A percentile compares a stretch with the other conserved stretches of the same genome.
Conservation (phyloP, 2,888 invertebrate genomes). For the Tachystola acroxantha region DNA sequence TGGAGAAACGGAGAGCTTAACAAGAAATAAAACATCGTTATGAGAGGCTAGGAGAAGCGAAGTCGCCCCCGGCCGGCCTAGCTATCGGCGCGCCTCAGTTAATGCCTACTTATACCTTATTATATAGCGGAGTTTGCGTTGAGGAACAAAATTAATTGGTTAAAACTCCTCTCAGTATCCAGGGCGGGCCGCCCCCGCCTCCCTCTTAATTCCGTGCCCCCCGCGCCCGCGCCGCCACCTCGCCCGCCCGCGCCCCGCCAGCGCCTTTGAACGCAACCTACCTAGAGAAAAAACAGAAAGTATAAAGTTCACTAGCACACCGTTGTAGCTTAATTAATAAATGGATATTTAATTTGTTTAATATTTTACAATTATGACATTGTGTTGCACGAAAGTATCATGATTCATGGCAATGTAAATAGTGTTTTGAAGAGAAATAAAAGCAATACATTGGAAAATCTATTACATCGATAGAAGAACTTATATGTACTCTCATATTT, state of each 20-base stretch:
- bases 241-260: constrained; percentile 48
- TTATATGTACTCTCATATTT: too few species aligned
- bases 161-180: constrained; percentile 80
- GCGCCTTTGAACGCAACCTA: constrained; percentile 78
- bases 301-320: constrained; percentile 65
- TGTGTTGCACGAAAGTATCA: too few species aligned
- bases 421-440: too few species aligned
- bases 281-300: constrained; percentile 79
- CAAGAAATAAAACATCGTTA: constrained; percentile 78
- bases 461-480: too few species aligned
- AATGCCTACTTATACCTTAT: constrained; percentile 79
- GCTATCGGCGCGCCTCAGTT: constrained; percentile 76
- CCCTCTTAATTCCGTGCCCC: constrained; percentile 68
- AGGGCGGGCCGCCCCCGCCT: constrained; percentile 55
- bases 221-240: constrained; percentile 29
- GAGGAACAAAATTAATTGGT: constrained; percentile 81
- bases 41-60: constrained; percentile 64
- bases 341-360: constrained; percentile 11
- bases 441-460: too few species aligned
- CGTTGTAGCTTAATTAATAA: constrained; percentile 71
- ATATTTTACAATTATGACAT: too few species aligned
- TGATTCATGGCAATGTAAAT: too few species aligned
- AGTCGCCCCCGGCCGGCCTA: constrained; percentile 66
- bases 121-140: constrained; percentile 79
- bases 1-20: constrained; percentile 78